These are phyloP conservation scores for Sebastes cheni DNA, from an alignment of 2,797 vertebrate genomes.

Conservation along the genomic window DNA sequence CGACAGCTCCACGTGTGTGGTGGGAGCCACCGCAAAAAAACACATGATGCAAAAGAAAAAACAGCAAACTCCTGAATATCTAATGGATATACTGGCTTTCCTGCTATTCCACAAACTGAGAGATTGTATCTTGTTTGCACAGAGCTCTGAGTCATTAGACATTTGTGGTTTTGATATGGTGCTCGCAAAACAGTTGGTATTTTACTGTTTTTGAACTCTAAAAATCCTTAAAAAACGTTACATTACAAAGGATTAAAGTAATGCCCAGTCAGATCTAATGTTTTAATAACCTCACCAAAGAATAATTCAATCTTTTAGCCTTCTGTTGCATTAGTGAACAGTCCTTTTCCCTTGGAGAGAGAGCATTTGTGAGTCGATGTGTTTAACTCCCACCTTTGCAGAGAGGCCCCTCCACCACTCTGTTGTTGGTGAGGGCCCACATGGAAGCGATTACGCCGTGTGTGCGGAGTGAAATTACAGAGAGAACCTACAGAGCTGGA, in stretches of 20 bases:
- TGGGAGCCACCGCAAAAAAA: background rate
- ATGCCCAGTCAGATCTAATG: background rate
- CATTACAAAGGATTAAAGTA: background rate
- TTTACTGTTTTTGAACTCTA: background rate
- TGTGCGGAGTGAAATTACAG: conserved; percentile 81
- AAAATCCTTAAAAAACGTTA: background rate
- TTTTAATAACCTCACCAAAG: background rate
- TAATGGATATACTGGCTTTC: background rate
- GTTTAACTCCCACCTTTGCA: conserved; percentile 73
- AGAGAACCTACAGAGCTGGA: conserved; percentile 72
- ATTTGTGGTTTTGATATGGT: background rate
- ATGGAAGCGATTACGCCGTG: conserved; percentile 82
- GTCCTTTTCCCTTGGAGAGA: conserved; percentile 13
- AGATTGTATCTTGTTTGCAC: background rate
- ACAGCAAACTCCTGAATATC: conserved; percentile 20
- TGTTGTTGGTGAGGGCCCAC: conserved; percentile 74
- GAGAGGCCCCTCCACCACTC: conserved; percentile 60
- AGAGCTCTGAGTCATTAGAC: background rate
- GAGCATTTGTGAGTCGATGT: conserved; percentile 40
- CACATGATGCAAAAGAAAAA: conserved; percentile 29
- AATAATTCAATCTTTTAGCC: background rate
- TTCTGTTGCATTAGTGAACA: background rate
- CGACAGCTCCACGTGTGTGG: conserved; percentile 32
- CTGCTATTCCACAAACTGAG: conserved; percentile 19
- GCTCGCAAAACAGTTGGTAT: background rate